Evolutionary conservation across 2,888 invertebrate genomes (phyloP), one percentile per base, ranked within the genome.

Genomic region (Micropterix aruncella): DNA sequence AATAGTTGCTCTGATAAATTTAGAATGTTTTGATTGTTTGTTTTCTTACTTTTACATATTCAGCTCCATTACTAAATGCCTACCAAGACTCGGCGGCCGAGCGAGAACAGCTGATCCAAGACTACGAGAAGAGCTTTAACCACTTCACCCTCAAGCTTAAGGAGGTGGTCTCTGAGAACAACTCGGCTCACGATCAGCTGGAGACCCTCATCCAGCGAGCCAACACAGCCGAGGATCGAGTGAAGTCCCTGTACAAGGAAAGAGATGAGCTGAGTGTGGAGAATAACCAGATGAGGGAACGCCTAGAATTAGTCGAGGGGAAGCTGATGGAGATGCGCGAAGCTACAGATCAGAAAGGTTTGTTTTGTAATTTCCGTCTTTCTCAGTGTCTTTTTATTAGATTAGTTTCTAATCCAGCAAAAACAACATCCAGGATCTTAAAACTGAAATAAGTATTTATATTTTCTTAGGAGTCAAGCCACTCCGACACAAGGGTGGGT

Each of bases 31-130:
- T n/a, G n/a, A n/a, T n/a, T n/a, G n/a, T n/a, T n/a, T n/a, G n/a
- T n/a, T n/a, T n/a, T n/a, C n/a, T n/a, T n/a, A n/a, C n/a, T n/a
- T n/a, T n/a, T n/a, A n/a, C n/a, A n/a, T n/a, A n/a, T 48, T 39
- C 69, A 61, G 74, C 73, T 0, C 88, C 88, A 0, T 64, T 89
- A 3, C 67, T 88, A 49, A 79, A 83, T 55, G 83, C 87, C 0
- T 89, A 87, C 54, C 82, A 86, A 59, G 86, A 87, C 56, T 82
- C 81, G 48, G 60, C 88, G 0, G 71, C 70, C 52, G 88, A 89
- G 53, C 88, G 88, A 56, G 81, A 83, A 46, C 74, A 75, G 37
- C 70, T 88, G 0, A 78, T 89, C 41, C 56, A 68, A 15, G 78
- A 79, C 51, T 87, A 85, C 50, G 81, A 80, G 52, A 70, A 70